Evolutionary conservation across 1,140 invertebrate genomes (phyloP).

Genomic region (Stenopsyche tienmushanensis): DNA sequence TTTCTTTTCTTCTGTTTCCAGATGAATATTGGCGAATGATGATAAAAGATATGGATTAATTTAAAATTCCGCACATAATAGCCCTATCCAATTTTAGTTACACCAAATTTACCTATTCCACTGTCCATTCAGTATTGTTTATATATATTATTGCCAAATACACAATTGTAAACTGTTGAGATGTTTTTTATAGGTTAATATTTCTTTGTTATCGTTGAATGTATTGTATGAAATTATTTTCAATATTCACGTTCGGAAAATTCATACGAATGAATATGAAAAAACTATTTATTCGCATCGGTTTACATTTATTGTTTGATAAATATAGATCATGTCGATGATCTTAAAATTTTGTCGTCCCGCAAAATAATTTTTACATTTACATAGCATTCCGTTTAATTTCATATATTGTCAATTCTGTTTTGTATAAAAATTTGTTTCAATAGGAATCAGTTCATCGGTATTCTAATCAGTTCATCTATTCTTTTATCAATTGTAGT

Average conservation of each 20-base stretch:
- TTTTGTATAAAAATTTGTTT: too few relatives aligned
- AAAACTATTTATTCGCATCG: not conserved
- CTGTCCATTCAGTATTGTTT: too few relatives aligned
- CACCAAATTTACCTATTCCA: too few relatives aligned
- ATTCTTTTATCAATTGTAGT: too few relatives aligned
- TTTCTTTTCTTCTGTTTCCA: slow-evolving; percentile 41
- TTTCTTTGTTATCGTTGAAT: not conserved
- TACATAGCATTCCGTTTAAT: too few relatives aligned
- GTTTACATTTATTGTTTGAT: too few relatives aligned
- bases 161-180: slow-evolving; percentile 23
- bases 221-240: not conserved
- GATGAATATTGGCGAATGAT: slow-evolving; percentile 34
- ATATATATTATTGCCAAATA: slow-evolving; percentile 24
- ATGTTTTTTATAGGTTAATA: not conserved
- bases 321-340: too few relatives aligned
- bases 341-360: too few relatives aligned
- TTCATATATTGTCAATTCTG: too few relatives aligned
- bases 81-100: too few relatives aligned
- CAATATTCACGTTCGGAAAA: not conserved
- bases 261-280: not conserved
- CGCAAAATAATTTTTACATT: too few relatives aligned
- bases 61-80: not conserved
- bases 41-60: slow-evolving; percentile 1
- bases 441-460: not conserved
- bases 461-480: not conserved